Conservation (phyloP, 2,113 vertebrate genomes). For the Etheostoma cragini region DNA sequence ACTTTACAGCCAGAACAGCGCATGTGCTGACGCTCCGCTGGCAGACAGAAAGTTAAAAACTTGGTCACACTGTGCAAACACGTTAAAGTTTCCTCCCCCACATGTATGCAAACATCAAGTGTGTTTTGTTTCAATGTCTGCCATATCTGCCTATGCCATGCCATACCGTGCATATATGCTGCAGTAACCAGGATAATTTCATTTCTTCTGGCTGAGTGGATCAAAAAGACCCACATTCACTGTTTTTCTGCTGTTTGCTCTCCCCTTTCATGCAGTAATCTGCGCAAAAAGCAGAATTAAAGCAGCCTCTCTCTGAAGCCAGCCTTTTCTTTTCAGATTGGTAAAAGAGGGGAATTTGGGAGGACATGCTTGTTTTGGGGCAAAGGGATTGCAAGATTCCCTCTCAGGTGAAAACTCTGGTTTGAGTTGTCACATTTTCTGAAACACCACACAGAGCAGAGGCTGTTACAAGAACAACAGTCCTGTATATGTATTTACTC, state of each 20-base stretch:
- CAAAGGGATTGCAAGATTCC: constrained; percentile 29
- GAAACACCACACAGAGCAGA: constrained; percentile 1
- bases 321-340: constrained; percentile 51
- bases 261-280: constrained; percentile 71
- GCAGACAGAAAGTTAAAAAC: constrained; percentile 57
- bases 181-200: constrained; percentile 68
- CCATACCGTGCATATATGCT: constrained; percentile 55
- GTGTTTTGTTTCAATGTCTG: constrained; percentile 58
- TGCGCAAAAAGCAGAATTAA: constrained; percentile 67
- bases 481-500: background rate
- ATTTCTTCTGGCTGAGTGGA: constrained; percentile 73
- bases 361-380: constrained; percentile 50
- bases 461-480: background rate
- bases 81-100: constrained; percentile 48
- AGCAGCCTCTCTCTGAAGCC: constrained; percentile 50
- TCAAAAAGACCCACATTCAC: constrained; percentile 67
- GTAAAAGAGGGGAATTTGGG: constrained; percentile 43
- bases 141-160: constrained; percentile 73
- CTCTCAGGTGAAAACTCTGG: constrained; percentile 57
- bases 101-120: constrained; percentile 56
- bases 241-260: constrained; percentile 56
- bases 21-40: constrained; percentile 21
- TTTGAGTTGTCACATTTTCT: constrained; percentile 28
- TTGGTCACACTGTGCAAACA: constrained; percentile 57
- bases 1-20: constrained; percentile 35